These are phyloP conservation scores for Cherax destructor DNA, from an alignment of 1,140 invertebrate species.

Conservation along the genomic window DNA sequence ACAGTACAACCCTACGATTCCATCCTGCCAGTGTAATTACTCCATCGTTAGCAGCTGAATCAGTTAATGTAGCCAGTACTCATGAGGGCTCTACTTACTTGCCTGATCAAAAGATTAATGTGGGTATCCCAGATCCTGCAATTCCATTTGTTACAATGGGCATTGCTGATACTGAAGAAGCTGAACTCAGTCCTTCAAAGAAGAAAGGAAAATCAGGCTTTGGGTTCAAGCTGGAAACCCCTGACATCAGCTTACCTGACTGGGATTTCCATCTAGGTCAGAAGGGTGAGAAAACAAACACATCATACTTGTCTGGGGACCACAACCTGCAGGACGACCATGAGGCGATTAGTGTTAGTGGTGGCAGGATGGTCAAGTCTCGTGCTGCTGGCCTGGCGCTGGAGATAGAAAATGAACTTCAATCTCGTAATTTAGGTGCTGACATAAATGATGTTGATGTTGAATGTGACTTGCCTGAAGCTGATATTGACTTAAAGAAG, in stretches of 20 bases:
- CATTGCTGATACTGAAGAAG: background rate
- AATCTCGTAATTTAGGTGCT: background rate
- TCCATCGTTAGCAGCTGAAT: background rate
- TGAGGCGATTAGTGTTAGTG: background rate
- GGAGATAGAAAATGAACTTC: constrained; percentile 20
- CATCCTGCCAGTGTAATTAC: background rate
- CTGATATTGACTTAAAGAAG: constrained; percentile 60
- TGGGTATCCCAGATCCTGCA: background rate
- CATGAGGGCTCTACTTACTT: background rate
- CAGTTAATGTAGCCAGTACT: background rate
- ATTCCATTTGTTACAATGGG: background rate
- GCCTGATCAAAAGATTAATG: background rate
- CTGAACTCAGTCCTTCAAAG: background rate
- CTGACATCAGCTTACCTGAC: constrained; percentile 27
- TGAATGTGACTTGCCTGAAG: constrained; percentile 61
- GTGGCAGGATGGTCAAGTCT: background rate
- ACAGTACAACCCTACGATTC: background rate
- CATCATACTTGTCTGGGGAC: background rate
- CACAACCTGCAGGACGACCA: background rate
- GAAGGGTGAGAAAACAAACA: constrained; percentile 3
- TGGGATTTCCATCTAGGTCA: constrained; percentile 14
- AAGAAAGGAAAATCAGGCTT: background rate
- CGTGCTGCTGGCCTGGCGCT: background rate
- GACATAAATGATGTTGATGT: constrained; percentile 27
- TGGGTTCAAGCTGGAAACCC: constrained; percentile 16